Evolutionary conservation across 2,113 vertebrate genomes (phyloP), one percentile per base, ranked within the genome.

Genomic region (Gallinago jamesoni): DNA sequence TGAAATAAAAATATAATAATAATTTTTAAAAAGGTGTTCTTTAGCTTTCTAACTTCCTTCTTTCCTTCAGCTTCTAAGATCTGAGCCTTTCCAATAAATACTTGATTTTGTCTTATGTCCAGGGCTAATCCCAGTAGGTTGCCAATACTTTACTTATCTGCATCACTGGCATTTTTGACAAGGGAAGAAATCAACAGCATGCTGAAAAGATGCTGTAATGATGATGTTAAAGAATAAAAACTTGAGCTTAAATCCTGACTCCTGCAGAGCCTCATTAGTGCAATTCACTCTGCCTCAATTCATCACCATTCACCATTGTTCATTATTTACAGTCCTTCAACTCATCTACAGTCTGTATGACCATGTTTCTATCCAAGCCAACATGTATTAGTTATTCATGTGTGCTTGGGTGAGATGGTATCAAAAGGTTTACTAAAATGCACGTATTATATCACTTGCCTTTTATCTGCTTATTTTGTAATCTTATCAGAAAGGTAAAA

Each of bases 381-480:
- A 76, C n/a, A 59, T 18, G 31, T 47, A 83, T 84, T 66, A 77
- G 43, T 94, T 80, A 88, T 91, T 81, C 10, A 12, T 52, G 56
- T 77, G 53, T 2, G 1, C 47, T 92, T 90, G 85, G 70, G 75
- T 80, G 55, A 89, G 89, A 87, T 89, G 33, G 41, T 57, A 95
- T 90, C 68, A 80, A 83, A 94, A 77, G 72, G 60, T 92, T 94
- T 93, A 83, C 86, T 82, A 68, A 96, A 86, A 93, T 63, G 48
- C 78, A 89, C 2, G 24, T 87, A 79, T 94, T 89, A 62, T 90
- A 92, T 56, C 95, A 82, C 76, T 96, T 91, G 62, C 53, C 48
- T 90, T 91, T 96, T 74, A 96, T 95, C 94, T 90, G 90, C 92
- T 96, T 96, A 92, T 89, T 94, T 87, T 95, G 52, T 96, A 96